phyloP scores from a whole-genome alignment of 2,113 vertebrate genomes.

The Antechinus stuartii region DNA sequence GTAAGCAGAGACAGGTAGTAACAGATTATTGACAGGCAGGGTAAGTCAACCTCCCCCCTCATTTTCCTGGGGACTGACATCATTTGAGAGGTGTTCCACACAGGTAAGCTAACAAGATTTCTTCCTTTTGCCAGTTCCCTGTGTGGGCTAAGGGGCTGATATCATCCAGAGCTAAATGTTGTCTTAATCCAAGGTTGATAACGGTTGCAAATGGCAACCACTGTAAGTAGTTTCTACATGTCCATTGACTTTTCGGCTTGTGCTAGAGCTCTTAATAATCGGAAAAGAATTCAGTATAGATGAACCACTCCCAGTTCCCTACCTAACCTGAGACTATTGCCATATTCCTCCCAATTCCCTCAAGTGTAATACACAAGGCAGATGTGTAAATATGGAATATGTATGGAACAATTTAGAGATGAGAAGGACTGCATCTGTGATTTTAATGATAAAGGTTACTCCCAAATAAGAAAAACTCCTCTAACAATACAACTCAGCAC shows the following conservation, averaged over 20 bases:
- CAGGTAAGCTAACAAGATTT: background rate
- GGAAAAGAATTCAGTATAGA: background rate
- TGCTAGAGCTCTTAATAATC: background rate
- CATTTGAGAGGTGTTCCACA: background rate
- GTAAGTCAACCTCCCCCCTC: background rate
- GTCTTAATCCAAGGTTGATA: background rate
- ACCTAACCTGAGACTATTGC: background rate
- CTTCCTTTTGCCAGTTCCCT: background rate
- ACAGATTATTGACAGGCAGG: background rate
- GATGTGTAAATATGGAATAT: background rate
- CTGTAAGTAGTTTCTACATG: background rate
- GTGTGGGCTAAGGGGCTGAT: slow-evolving; percentile 7
- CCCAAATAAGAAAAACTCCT: background rate
- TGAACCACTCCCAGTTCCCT: background rate
- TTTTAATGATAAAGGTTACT: background rate
- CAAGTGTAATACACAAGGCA: background rate
- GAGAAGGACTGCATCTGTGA: background rate
- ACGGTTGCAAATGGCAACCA: background rate
- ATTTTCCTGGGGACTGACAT: background rate
- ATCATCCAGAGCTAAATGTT: background rate
- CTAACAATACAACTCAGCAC: background rate
- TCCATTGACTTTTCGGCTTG: background rate
- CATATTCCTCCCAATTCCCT: background rate
- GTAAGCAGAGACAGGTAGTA: slow-evolving; percentile 30
- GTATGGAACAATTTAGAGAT: background rate